Percentiles rank a stretch among this genome's conserved stretches.
phyloP scores from a whole-genome alignment of 2,113 vertebrate species.

The Mus musculus region GRCm39 chr2:164978001-164978500 shows the following conservation, averaged over 20 bases:
- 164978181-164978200: constrained; percentile 73
- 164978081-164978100: constrained; percentile 84
- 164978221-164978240: constrained; percentile 84
- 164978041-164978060: constrained; percentile 5
- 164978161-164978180: constrained; percentile 87
- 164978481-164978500: neutral
- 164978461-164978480: constrained; percentile 27
- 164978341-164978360: neutral
- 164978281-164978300: constrained; percentile 55
- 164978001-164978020: neutral
- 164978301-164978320: constrained; percentile 69
- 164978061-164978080: constrained; percentile 74
- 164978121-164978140: constrained; percentile 83
- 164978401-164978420: neutral
- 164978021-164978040: neutral
- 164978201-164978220: constrained; percentile 78
- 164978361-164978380: neutral
- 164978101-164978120: constrained; percentile 86
- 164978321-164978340: neutral
- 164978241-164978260: constrained; percentile 67
- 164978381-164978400: neutral
- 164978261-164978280: constrained; percentile 67
- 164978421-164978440: neutral
- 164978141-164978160: constrained; percentile 83
- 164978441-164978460: neutral